phyloP scores from a whole-genome alignment of 92 coral and sea anemone genomes.

The Bergia sp. region DNA sequence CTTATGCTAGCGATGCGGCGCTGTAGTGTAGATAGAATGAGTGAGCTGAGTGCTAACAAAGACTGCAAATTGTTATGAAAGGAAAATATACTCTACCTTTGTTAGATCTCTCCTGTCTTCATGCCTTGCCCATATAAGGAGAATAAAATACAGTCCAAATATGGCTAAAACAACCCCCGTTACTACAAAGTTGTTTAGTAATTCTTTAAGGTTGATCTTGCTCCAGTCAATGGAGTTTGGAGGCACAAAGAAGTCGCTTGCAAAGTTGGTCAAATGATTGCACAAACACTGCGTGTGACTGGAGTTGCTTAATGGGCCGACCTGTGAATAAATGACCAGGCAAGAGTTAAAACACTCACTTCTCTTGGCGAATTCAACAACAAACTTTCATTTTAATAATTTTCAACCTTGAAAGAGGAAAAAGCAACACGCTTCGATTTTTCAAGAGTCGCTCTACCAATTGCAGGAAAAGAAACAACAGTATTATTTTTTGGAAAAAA shows the following conservation, averaged over 20 bases:
- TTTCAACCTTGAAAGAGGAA: too few species aligned
- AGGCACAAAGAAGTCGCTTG: conserved; percentile 85
- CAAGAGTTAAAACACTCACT: not conserved
- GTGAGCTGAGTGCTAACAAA: too few species aligned
- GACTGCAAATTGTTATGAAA: not conserved
- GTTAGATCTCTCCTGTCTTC: conserved; percentile 73
- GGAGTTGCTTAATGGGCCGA: conserved; percentile 70
- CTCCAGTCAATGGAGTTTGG: conserved; percentile 91
- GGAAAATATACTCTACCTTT: conserved; percentile 51
- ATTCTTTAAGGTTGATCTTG: conserved; percentile 65
- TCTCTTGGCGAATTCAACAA: not conserved
- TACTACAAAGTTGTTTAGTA: conserved; percentile 80
- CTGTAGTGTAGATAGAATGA: not conserved
- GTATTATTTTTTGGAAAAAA: too few species aligned
- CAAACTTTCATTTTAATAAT: too few species aligned
- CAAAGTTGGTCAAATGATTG: conserved; percentile 82
- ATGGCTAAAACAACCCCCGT: conserved; percentile 66
- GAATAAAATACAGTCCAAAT: conserved; percentile 70
- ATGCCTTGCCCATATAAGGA: conserved; percentile 80
- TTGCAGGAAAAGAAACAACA: too few species aligned
- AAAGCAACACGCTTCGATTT: not conserved
- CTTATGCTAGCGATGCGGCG: not conserved
- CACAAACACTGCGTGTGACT: conserved; percentile 86
- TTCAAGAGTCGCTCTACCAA: not conserved
- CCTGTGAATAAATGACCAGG: conserved; percentile 53